Conservation (phyloP, 2,888 invertebrate species). For the Leptopilina syphax region DNA sequence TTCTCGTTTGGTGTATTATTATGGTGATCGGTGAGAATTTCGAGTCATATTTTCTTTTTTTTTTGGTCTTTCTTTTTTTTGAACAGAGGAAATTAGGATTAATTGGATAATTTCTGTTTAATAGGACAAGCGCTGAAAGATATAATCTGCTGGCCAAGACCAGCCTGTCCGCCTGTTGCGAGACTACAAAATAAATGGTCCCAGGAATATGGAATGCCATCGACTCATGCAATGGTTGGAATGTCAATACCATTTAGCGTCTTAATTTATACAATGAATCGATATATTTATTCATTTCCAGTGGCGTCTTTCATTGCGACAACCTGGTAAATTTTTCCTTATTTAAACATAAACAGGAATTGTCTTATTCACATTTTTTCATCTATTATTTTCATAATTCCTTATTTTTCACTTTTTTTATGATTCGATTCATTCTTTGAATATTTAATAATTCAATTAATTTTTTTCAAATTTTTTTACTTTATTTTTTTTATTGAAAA, state of each 20-base stretch:
- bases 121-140: slow-evolving; percentile 93
- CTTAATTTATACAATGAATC: slow-evolving; percentile 86
- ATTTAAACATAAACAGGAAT: neutral
- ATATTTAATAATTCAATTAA: too few species aligned
- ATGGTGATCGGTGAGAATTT: slow-evolving; percentile 87
- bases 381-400: too few species aligned
- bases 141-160: slow-evolving; percentile 90
- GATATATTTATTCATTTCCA: slow-evolving; percentile 85
- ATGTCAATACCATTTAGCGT: slow-evolving; percentile 92
- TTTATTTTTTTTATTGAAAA: too few species aligned
- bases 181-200: slow-evolving; percentile 93
- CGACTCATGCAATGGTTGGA: slow-evolving; percentile 95
- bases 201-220: slow-evolving; percentile 96
- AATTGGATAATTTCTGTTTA: slow-evolving; percentile 42
- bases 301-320: slow-evolving; percentile 81
- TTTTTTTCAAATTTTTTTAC: slow-evolving; percentile 1
- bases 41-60: neutral
- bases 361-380: too few species aligned
- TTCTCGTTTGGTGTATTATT: slow-evolving; percentile 88
- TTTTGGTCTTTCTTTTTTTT: too few species aligned
- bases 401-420: too few species aligned
- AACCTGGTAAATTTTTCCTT: slow-evolving; percentile 77
- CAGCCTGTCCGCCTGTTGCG: slow-evolving; percentile 88
- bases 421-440: too few species aligned
- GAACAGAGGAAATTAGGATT: too few species aligned